A percentile compares a stretch with the other conserved stretches of the same genome.
phyloP scores from a whole-genome alignment of 2,888 invertebrate species.

The Acleris laterana region DNA sequence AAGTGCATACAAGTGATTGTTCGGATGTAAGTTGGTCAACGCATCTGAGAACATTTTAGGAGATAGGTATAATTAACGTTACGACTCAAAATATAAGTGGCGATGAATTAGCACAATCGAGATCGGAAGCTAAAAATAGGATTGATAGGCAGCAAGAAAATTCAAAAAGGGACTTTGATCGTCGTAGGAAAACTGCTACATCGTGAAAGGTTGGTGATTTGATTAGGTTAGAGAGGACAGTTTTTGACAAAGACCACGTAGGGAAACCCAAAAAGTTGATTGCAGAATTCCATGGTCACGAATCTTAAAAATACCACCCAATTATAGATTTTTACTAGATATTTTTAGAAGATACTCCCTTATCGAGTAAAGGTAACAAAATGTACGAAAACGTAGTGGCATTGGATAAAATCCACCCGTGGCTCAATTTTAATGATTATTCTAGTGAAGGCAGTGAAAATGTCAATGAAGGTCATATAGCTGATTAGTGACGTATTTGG shows the following conservation, averaged over 20 bases:
- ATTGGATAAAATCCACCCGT: slow-evolving; percentile 31
- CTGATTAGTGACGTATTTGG: neutral
- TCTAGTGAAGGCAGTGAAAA: slow-evolving; percentile 17
- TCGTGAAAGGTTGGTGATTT: neutral
- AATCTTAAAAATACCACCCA: neutral
- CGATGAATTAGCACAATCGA: neutral
- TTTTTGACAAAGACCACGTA: neutral
- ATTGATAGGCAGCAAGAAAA: neutral
- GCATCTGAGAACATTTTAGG: neutral
- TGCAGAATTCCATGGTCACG: neutral
- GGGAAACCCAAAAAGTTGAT: neutral
- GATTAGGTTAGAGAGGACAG: neutral
- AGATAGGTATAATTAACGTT: neutral
- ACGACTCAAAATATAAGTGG: neutral
- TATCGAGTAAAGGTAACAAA: slow-evolving; percentile 12
- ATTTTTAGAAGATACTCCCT: neutral
- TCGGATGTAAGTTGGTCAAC: neutral
- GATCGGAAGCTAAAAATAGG: slow-evolving; percentile 2
- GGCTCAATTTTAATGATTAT: slow-evolving; percentile 26
- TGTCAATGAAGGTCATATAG: slow-evolving; percentile 8
- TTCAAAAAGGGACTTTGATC: neutral
- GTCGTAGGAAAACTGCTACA: neutral
- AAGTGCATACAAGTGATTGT: slow-evolving; percentile 41
- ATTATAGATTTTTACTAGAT: neutral
- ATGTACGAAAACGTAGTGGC: slow-evolving; percentile 27